A percentile compares a stretch with the other conserved stretches of the same genome.
Conservation (phyloP, 2,888 invertebrate species). For the Synergus japonicus region DNA sequence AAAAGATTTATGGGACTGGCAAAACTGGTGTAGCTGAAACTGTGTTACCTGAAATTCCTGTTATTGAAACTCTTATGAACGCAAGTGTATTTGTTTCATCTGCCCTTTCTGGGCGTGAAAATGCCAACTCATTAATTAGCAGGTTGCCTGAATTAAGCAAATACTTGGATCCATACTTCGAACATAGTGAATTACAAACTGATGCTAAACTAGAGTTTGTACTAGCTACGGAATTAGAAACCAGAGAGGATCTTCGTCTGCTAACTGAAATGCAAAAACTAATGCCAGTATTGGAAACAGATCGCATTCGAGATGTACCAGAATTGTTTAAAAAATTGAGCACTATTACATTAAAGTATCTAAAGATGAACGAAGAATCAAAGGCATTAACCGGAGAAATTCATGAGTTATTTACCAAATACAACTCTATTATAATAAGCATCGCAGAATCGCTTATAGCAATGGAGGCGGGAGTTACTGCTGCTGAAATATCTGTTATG, state of each 20-base stretch:
- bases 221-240: conserved; percentile 76
- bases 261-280: conserved; percentile 76
- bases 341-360: conserved; percentile 74
- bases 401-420: conserved; percentile 76
- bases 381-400: conserved; percentile 74
- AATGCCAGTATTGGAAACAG: conserved; percentile 75
- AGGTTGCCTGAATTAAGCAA: conserved; percentile 78
- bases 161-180: conserved; percentile 77
- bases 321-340: conserved; percentile 77
- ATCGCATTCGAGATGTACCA: conserved; percentile 75
- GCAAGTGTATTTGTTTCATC: conserved; percentile 79
- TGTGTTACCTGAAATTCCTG: conserved; percentile 68
- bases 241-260: conserved; percentile 74
- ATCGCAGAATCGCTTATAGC: conserved; percentile 78
- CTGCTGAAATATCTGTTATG: conserved; percentile 75
- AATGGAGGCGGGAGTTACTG: conserved; percentile 76
- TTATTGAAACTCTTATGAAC: conserved; percentile 77
- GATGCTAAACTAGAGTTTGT: conserved; percentile 78
- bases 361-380: conserved; percentile 75
- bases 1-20: conserved; percentile 74
- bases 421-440: conserved; percentile 78
- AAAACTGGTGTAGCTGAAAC: conserved; percentile 64
- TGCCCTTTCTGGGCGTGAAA: conserved; percentile 79
- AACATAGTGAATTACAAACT: conserved; percentile 76
- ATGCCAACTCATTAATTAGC: conserved; percentile 76